Evolutionary conservation across 2,797 vertebrate genomes (phyloP).

Genomic region (Phoxinus dragarum): DNA sequence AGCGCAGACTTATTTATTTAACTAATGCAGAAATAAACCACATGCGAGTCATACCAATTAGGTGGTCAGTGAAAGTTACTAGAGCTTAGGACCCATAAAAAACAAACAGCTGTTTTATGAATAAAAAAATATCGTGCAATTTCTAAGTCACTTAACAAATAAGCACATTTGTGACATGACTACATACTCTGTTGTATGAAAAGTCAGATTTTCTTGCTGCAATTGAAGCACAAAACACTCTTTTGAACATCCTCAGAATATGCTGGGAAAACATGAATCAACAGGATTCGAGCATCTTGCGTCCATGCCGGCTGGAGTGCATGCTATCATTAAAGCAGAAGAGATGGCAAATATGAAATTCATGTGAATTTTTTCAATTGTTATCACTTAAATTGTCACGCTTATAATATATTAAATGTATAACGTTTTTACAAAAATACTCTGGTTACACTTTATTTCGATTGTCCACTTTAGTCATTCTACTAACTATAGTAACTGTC

Average conservation of each 20-base stretch:
- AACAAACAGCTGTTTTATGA: neutral
- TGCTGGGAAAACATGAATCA: neutral
- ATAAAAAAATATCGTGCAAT: neutral
- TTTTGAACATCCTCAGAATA: neutral
- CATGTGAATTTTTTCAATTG: neutral
- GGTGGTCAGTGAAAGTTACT: neutral
- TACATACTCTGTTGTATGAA: neutral
- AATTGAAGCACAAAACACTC: neutral
- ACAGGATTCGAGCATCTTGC: neutral
- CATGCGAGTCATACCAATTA: no score
- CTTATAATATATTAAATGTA: neutral
- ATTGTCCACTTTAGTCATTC: neutral
- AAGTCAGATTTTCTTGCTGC: neutral
- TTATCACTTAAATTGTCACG: neutral
- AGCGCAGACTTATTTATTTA: no score
- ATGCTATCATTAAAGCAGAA: neutral
- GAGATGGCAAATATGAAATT: neutral
- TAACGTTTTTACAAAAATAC: neutral
- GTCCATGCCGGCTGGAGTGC: neutral
- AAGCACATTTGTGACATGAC: neutral
- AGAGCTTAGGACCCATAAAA: neutral
- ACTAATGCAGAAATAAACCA: no score
- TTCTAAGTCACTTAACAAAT: neutral
- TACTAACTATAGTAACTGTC: neutral
- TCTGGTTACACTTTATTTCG: neutral